These are phyloP conservation scores for Tuta absoluta DNA, from an alignment of 2,888 invertebrate species.

Conservation along the genomic window DNA sequence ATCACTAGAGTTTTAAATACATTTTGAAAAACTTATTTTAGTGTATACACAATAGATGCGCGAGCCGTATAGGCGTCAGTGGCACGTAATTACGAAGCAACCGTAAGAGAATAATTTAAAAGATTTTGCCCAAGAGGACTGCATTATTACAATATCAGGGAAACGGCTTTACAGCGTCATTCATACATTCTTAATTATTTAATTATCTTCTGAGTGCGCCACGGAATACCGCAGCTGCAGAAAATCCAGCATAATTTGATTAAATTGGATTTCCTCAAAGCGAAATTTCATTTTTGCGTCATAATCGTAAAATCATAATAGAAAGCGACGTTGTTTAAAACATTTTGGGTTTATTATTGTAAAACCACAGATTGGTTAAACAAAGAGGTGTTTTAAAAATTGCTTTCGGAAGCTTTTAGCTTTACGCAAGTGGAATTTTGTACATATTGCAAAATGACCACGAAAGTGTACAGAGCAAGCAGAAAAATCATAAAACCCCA, in stretches of 20 bases:
- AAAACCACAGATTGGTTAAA: constrained; percentile 29
- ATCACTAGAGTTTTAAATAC: constrained; percentile 38
- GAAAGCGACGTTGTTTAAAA: constrained; percentile 30
- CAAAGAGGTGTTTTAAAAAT: constrained; percentile 40
- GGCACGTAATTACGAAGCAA: constrained; percentile 68
- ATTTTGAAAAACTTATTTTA: constrained; percentile 45
- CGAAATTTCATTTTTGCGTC: constrained; percentile 53
- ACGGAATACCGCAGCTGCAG: constrained; percentile 63
- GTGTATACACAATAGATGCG: constrained; percentile 56
- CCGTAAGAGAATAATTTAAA: constrained; percentile 75
- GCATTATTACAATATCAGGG: constrained; percentile 78
- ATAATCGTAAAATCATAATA: constrained; percentile 50
- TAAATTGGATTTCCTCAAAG: constrained; percentile 64
- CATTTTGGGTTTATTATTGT: constrained; percentile 16
- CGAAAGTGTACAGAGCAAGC: constrained; percentile 76
- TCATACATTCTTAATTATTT: constrained; percentile 80
- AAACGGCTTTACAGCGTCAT: constrained; percentile 76
- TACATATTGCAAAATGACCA: constrained; percentile 75
- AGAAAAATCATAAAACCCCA: constrained; percentile 82
- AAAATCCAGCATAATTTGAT: constrained; percentile 69
- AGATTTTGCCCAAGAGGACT: constrained; percentile 76
- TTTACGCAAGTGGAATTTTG: constrained; percentile 67
- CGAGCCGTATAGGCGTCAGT: constrained; percentile 55
- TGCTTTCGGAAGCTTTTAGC: constrained; percentile 53
- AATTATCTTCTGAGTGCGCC: constrained; percentile 74